Conservation (phyloP, 2,113 vertebrate genomes). For the Cryptomyrus ogoouensis region DNA sequence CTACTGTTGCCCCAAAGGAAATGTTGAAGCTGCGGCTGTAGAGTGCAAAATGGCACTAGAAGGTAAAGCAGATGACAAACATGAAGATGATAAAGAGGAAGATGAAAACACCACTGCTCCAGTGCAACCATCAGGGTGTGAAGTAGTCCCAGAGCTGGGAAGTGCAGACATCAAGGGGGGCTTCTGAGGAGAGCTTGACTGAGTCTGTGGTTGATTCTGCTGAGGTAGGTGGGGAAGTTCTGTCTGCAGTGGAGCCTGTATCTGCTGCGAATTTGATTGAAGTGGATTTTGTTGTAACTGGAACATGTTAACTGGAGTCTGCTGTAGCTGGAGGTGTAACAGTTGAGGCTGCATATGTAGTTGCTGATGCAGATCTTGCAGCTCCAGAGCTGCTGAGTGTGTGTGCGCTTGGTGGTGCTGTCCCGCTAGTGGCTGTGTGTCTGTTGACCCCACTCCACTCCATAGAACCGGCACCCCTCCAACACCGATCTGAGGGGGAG, state of each 20-base stretch:
- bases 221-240: conserved; percentile 42
- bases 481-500: conserved; percentile 47
- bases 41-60: conserved; percentile 61
- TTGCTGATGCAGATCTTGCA: conserved; percentile 49
- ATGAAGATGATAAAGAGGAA: conserved; percentile 51
- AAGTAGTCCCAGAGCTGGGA: conserved; percentile 26
- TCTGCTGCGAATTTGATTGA: conserved; percentile 56
- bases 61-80: conserved; percentile 57
- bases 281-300: conserved; percentile 55
- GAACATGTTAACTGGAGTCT: conserved; percentile 40
- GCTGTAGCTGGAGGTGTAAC: conserved; percentile 42
- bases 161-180: conserved; percentile 39
- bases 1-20: conserved; percentile 62
- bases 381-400: conserved; percentile 52
- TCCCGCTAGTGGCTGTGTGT: conserved; percentile 32
- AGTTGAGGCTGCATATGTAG: conserved; percentile 30
- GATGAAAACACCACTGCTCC: conserved; percentile 41
- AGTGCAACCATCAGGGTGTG: conserved; percentile 36
- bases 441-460: conserved; percentile 20
- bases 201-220: conserved; percentile 51
- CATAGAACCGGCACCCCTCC: conserved; percentile 45
- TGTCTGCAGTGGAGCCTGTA: conserved; percentile 44
- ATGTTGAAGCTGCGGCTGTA: conserved; percentile 50
- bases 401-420: conserved; percentile 50
- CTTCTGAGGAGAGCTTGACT: conserved; percentile 35